A percentile compares a stretch with the other conserved stretches of the same genome.
Evolutionary conservation across 1,140 invertebrate genomes (phyloP).

Genomic region (Drosophila azteca): DNA sequence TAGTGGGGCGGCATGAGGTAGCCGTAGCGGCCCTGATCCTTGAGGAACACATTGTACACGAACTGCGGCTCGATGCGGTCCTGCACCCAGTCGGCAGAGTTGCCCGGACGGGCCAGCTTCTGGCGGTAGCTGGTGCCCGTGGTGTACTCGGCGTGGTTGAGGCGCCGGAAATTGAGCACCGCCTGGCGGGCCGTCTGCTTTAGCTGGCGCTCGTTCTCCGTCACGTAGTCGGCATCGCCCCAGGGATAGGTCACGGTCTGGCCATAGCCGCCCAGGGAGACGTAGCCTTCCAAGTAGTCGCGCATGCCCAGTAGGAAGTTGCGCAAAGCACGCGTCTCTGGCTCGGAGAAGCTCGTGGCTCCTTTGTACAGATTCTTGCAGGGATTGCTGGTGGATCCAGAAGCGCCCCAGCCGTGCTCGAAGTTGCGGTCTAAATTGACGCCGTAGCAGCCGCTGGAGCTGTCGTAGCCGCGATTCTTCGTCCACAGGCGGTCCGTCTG

Average conservation of each 20-base stretch:
- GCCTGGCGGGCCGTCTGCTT: conserved; percentile 58
- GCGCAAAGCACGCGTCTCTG: conserved; percentile 89
- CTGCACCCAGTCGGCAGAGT: conserved; percentile 90
- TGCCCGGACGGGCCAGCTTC: conserved; percentile 83
- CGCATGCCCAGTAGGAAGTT: conserved; percentile 85
- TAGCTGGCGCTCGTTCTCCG: conserved; percentile 64
- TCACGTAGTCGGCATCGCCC: conserved; percentile 76
- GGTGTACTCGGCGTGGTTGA: conserved; percentile 77
- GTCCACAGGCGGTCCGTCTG: conserved; percentile 88
- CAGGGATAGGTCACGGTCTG: conserved; percentile 86
- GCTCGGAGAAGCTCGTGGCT: conserved; percentile 91
- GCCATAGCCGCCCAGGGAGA: conserved; percentile 91
- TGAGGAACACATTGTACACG: conserved; percentile 91
- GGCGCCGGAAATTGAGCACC: conserved; percentile 61
- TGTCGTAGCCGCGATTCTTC: conserved; percentile 87
- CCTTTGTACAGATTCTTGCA: conserved; percentile 92
- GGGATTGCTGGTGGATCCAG: conserved; percentile 90
- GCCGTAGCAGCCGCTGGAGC: conserved; percentile 88
- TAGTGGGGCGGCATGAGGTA: conserved; percentile 91
- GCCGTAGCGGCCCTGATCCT: conserved; percentile 90
- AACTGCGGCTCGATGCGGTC: conserved; percentile 87
- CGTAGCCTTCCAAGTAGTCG: conserved; percentile 84
- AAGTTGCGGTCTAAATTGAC: conserved; percentile 93
- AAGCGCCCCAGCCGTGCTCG: conserved; percentile 90
- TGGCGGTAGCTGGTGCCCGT: conserved; percentile 72